Conservation (phyloP, 2,888 invertebrate genomes). For the Spatulosminthurus flaviceps region DNA sequence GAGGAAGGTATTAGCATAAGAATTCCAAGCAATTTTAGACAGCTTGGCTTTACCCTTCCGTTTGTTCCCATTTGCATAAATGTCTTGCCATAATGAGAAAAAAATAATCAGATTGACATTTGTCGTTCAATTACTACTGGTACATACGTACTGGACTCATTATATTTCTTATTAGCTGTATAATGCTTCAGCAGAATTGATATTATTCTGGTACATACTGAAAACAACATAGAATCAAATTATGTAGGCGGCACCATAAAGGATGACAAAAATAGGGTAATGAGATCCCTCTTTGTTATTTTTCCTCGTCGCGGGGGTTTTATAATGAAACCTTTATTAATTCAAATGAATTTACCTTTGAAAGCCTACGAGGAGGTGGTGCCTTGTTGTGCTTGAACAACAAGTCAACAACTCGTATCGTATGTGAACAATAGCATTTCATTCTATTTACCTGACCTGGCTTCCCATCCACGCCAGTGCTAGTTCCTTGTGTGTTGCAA, state of each 20-base stretch:
- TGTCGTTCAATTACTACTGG: not conserved
- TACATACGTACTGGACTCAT: not conserved
- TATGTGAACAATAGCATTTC: too few species aligned
- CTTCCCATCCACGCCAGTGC: not conserved
- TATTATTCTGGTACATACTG: too few species aligned
- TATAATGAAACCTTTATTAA: too few species aligned
- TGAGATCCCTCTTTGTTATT: too few species aligned
- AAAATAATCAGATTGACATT: constrained; percentile 1
- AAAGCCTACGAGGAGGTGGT: not conserved
- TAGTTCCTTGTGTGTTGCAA: not conserved
- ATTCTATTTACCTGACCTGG: not conserved
- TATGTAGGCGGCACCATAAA: too few species aligned
- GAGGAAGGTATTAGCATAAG: not conserved
- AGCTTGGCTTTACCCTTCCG: not conserved
- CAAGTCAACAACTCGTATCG: not conserved
- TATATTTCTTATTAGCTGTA: not conserved
- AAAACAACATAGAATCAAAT: too few species aligned
- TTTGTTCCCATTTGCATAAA: constrained; percentile 4
- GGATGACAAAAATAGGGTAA: too few species aligned
- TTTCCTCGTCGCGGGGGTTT: too few species aligned
- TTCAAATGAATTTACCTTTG: not conserved
- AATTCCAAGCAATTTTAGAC: not conserved
- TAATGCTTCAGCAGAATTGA: not conserved
- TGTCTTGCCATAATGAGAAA: not conserved
- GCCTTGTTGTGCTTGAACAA: not conserved